These are phyloP conservation scores for Camptogramma bilineatum DNA, from an alignment of 2,888 invertebrate species.

Conservation along the genomic window DNA sequence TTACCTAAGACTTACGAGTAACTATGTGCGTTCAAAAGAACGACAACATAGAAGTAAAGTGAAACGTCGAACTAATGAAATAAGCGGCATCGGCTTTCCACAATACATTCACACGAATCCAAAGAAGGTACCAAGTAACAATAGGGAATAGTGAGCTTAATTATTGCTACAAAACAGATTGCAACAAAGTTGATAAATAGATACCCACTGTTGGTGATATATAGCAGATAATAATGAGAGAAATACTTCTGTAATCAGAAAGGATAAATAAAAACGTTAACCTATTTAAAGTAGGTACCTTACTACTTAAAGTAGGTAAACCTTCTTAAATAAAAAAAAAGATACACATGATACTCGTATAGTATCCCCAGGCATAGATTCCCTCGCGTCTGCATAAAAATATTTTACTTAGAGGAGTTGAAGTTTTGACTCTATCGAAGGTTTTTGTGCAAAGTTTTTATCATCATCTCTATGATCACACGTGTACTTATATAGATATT, in stretches of 20 bases:
- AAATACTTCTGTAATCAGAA: conserved; percentile 3
- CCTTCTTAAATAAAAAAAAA: no score
- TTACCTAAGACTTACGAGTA: not conserved
- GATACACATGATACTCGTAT: no score
- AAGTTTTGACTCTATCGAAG: no score
- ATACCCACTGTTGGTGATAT: conserved; percentile 19
- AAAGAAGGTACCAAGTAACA: conserved; percentile 54
- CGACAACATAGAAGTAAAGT: conserved; percentile 36
- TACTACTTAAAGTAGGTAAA: no score
- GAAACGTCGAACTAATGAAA: conserved; percentile 56
- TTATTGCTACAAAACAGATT: conserved; percentile 50
- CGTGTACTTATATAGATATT: no score
- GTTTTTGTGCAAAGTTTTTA: no score
- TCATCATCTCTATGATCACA: no score
- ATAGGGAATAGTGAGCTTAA: conserved; percentile 58
- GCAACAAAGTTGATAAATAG: conserved; percentile 29
- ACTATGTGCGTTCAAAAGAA: not conserved
- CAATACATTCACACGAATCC: conserved; percentile 59
- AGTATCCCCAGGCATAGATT: no score
- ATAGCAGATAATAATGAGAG: conserved; percentile 18
- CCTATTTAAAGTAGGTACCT: no score
- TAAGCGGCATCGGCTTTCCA: conserved; percentile 58
- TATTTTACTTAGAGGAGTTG: no score
- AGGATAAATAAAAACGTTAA: not conserved
- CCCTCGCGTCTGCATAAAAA: no score